Conservation (phyloP, 2,797 vertebrate genomes). For the Coregonus sp. region DNA sequence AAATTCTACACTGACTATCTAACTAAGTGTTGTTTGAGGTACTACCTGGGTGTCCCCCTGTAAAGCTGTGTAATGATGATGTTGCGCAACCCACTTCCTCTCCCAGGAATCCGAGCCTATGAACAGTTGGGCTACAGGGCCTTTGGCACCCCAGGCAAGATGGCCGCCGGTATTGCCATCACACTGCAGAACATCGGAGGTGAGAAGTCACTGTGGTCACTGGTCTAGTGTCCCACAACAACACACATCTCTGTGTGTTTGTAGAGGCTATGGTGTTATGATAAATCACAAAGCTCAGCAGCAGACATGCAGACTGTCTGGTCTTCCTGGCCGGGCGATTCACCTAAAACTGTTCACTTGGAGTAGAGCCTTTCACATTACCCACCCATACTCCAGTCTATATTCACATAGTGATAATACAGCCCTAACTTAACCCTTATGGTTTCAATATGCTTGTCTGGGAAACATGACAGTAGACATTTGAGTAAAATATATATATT, state of each 20-base stretch:
- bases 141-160: conserved; percentile 91
- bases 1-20: no score
- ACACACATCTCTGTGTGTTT: conserved; percentile 10
- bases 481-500: neutral
- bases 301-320: conserved; percentile 3
- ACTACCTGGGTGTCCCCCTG: neutral
- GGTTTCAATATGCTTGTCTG: conserved; percentile 15
- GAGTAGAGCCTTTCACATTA: conserved; percentile 22
- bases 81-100: neutral
- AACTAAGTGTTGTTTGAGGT: no score
- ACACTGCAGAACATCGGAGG: conserved; percentile 95
- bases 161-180: conserved; percentile 91
- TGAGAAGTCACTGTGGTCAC: conserved; percentile 55
- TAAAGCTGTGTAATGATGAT: neutral
- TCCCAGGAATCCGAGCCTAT: conserved; percentile 90
- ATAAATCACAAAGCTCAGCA: neutral
- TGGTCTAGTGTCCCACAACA: no score
- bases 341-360: conserved; percentile 15
- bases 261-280: neutral
- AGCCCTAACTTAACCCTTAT: conserved; percentile 17
- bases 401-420: neutral
- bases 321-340: neutral
- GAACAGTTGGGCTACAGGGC: conserved; percentile 91
- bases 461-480: neutral
- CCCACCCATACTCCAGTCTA: neutral